Conservation (phyloP, 2,113 vertebrate species). For the Zosterops pallidus region DNA sequence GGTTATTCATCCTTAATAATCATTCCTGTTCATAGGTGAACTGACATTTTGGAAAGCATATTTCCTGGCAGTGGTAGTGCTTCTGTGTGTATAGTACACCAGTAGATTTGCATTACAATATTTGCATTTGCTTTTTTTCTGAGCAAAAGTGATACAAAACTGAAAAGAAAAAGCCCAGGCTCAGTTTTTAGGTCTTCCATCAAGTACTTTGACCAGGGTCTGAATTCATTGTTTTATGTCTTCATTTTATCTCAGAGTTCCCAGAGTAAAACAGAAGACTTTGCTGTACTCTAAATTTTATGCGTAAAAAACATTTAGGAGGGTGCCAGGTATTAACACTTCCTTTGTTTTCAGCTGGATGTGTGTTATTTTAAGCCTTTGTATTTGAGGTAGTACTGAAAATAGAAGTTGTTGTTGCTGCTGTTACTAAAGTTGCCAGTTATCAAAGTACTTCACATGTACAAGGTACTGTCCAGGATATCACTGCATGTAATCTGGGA, state of each 20-base stretch:
- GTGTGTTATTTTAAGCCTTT: slow-evolving; percentile 23
- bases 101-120: not conserved
- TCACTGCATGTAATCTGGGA: not conserved
- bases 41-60: not conserved
- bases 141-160: not conserved
- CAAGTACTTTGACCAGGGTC: not conserved
- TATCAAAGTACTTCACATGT: not conserved
- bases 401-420: not conserved
- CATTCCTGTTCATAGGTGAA: not conserved
- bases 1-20: not conserved
- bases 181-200: not conserved
- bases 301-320: not conserved
- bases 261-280: not conserved
- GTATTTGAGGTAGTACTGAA: not conserved
- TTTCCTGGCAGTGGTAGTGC: not conserved
- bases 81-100: not conserved
- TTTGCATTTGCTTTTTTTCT: not conserved
- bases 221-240: not conserved
- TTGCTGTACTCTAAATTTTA: not conserved
- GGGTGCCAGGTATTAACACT: not conserved
- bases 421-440: not conserved
- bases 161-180: not conserved
- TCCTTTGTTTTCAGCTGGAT: not conserved
- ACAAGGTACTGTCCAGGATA: not conserved
- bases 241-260: not conserved